Evolutionary conservation across 2,797 vertebrate species (phyloP), one percentile per base, ranked within the genome.

Genomic region (Sus cebifrons): DNA sequence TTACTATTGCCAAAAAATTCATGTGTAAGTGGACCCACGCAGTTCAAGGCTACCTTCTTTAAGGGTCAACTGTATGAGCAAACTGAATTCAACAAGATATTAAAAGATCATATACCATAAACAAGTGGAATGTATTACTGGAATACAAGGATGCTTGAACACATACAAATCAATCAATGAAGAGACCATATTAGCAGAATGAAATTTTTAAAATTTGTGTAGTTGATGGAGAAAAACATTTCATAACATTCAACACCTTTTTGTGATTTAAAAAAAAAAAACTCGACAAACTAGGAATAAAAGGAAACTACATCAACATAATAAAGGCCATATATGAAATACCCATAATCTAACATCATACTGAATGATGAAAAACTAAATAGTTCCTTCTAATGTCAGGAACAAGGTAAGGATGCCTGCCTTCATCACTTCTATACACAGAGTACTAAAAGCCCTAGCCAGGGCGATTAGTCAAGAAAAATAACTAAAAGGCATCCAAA

Each of bases 141-240:
- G 16, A 79, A 79, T 91, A 27, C 58, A 90, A 94, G 13, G 68
- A 82, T 85, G 10, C 64, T 23, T 96, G 78, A 77, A 67, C 20
- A 44, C 70, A 82, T 10, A 36, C 89, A 95, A 92, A 44, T 64
- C 18, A 73, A 23, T 79, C 65, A 95, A 32, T n/a, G 11, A 83
- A 73, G 64, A 88, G 4, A 54, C 25, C 29, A 25, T 4, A 86
- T 83, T 74, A 91, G 56, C 15, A 73, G 21, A 56, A 12, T 65
- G 54, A 78, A 86, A 2, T 13, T 27, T 58, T n/a, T 27, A 77
- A 56, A 54, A 77, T 64, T 73, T 5, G 91, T 23, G 5, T 86
- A 82, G 36, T 2, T 86, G 5, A 40, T 75, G 16, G 9, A 75
- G n/a, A 94, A 89, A 88, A 90, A 64, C 32, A 82, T 67, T 64